Conservation (phyloP, 2,797 vertebrate genomes). For the Muscicapa striata region DNA sequence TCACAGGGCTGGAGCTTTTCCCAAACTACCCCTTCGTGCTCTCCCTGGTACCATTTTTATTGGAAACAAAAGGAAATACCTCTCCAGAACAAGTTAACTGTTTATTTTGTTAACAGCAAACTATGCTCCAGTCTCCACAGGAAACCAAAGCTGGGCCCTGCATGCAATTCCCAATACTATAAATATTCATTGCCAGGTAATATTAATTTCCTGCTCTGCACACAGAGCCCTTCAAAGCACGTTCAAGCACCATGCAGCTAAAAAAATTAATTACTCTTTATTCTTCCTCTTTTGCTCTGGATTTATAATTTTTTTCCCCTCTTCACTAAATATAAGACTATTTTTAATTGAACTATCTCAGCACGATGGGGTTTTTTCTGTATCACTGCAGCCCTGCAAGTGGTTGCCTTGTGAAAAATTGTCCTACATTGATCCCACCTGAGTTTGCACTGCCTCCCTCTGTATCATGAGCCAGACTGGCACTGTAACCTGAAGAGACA, state of each 20-base stretch:
- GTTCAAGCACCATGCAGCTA: not conserved
- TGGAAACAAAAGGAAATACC: not conserved
- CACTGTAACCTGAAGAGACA: not conserved
- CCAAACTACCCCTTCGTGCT: not conserved
- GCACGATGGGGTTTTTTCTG: not conserved
- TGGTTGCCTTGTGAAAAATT: not conserved
- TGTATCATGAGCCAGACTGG: not conserved
- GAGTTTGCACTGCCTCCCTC: not conserved
- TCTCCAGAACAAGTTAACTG: not conserved
- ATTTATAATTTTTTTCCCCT: not conserved
- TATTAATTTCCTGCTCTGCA: not conserved
- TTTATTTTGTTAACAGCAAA: not conserved
- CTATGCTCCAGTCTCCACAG: not conserved
- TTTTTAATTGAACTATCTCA: slow-evolving; percentile 22
- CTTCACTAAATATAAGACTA: not conserved
- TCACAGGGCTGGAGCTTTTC: not conserved
- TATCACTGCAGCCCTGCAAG: not conserved
- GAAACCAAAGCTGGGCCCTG: slow-evolving; percentile 1
- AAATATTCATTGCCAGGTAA: slow-evolving; percentile 1
- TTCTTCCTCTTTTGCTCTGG: not conserved
- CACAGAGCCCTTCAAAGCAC: not conserved
- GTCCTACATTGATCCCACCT: not conserved
- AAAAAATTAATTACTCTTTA: not conserved
- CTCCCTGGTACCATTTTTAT: not conserved
- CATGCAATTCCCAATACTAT: not conserved